phyloP scores from a whole-genome alignment of 2,888 invertebrate species.

The Lymantria monacha region DNA sequence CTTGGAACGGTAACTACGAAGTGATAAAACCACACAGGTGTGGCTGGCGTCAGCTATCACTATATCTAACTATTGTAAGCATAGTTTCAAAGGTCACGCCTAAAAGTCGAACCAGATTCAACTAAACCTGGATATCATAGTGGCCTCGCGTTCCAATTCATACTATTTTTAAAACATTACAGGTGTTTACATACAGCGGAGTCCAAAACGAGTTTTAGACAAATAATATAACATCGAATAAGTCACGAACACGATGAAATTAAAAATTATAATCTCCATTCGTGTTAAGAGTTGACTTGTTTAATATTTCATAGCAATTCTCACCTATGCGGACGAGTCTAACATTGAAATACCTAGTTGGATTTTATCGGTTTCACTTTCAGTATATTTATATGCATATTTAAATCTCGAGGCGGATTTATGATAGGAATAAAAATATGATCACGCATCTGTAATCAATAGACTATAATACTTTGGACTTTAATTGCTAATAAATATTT shows the following conservation, averaged over 20 bases:
- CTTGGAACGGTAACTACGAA: slow-evolving; percentile 23
- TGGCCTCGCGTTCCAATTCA: too few species aligned
- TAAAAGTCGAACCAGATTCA: slow-evolving; percentile 50
- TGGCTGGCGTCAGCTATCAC: slow-evolving; percentile 25
- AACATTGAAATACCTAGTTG: slow-evolving; percentile 17
- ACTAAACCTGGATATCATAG: slow-evolving; percentile 33
- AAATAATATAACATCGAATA: too few species aligned
- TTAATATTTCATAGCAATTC: slow-evolving; percentile 18
- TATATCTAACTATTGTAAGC: slow-evolving; percentile 45
- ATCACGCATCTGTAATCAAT: background rate
- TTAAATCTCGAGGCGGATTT: slow-evolving; percentile 15
- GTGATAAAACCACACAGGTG: slow-evolving; percentile 37
- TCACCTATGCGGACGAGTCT: slow-evolving; percentile 19
- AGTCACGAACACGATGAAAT: background rate
- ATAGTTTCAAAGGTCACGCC: slow-evolving; percentile 55
- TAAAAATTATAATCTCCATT: slow-evolving; percentile 2
- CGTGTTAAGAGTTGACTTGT: slow-evolving; percentile 6
- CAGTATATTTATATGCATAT: slow-evolving; percentile 14
- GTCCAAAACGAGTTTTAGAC: too few species aligned
- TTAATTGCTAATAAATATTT: background rate
- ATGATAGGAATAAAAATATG: slow-evolving; percentile 15
- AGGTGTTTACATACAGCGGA: too few species aligned
- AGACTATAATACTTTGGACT: background rate
- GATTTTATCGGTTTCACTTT: slow-evolving; percentile 33
- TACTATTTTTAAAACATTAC: too few species aligned